Evolutionary conservation across 2,113 vertebrate genomes (phyloP), one percentile per base, ranked within the genome.

Genomic region (Benitochromis conjunctus): DNA sequence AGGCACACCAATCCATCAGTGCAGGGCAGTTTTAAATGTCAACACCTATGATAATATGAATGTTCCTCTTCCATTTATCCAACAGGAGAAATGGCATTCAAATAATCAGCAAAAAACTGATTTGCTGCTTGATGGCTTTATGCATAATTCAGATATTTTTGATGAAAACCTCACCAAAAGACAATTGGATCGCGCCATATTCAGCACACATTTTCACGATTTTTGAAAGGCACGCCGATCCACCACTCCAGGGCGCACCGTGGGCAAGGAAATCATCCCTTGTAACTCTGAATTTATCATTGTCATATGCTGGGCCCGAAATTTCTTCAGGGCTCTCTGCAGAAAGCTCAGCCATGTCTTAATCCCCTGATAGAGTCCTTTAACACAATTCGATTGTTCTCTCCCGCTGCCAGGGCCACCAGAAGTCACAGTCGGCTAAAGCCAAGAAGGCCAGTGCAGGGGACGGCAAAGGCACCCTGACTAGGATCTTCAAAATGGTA

Each of bases 401-500:
- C 41, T 87, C 31, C 69, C 57, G 83, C 66, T 71, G 7, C 71
- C 92, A 97, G 96, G 95, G 93, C 3, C 91, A 91, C 69, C 96
- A 96, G 92, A 97, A 96, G 94, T 94, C 95, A 81, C 93, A 94
- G 56, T 94, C 95, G 18, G 91, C 86, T 91, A 98, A 98, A 96
- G 97, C 96, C 87, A 96, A 98, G 94, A 98, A 97, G 96, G 97
- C 97, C 90, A 94, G 95, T 78, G 95, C 96, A 36, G 96, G 97
- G 91, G 98, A 98, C 34, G 97, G 97, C 92, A 98, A 98, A 95
- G 97, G 98, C 83, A 95, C 97, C 89, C 97, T 99, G 94, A 98
- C 98, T 95, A 98, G 91, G 96, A 97, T 99, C 97, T 99, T 99
- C 97, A 99, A 97, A 96, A 98, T 98, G 98, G 99, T 99, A 98